Evolutionary conservation across 2,888 invertebrate genomes (phyloP).

Genomic region (Rhopalosiphum nymphaeae): DNA sequence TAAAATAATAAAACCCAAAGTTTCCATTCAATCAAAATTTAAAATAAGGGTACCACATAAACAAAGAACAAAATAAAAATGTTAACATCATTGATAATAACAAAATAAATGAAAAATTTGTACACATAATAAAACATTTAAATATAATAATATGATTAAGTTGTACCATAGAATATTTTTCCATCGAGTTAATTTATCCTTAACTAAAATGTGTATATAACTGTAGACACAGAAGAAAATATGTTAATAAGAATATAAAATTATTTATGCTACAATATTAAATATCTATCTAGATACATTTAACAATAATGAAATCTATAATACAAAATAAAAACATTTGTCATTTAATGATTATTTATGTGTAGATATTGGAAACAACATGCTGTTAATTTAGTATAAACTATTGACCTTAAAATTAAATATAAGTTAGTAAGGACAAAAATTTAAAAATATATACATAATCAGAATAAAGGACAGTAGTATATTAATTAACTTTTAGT

Average conservation of each 20-base stretch:
- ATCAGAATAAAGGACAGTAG: neutral
- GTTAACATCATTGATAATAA: constrained; percentile 56
- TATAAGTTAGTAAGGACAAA: neutral
- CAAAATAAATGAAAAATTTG: constrained; percentile 8
- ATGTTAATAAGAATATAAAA: constrained; percentile 23
- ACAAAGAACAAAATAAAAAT: constrained; percentile 49
- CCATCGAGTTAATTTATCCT: neutral
- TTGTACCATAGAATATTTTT: neutral
- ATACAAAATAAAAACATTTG: constrained; percentile 1
- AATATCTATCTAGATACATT: neutral
- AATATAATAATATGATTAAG: neutral
- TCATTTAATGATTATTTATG: neutral
- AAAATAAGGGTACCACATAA: constrained; percentile 28
- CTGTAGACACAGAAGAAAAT: neutral
- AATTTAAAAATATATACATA: neutral
- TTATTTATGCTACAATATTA: constrained; percentile 34
- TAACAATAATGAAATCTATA: constrained; percentile 34
- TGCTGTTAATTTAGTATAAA: neutral
- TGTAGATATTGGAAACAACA: neutral
- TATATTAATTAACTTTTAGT: neutral
- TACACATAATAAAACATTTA: constrained; percentile 26
- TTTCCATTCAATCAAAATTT: constrained; percentile 59
- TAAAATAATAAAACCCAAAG: constrained; percentile 47
- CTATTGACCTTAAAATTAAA: neutral
- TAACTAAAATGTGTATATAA: neutral